Evolutionary conservation across 92 coral and sea anemone species (phyloP).

Genomic region (Paragorgia papillata): DNA sequence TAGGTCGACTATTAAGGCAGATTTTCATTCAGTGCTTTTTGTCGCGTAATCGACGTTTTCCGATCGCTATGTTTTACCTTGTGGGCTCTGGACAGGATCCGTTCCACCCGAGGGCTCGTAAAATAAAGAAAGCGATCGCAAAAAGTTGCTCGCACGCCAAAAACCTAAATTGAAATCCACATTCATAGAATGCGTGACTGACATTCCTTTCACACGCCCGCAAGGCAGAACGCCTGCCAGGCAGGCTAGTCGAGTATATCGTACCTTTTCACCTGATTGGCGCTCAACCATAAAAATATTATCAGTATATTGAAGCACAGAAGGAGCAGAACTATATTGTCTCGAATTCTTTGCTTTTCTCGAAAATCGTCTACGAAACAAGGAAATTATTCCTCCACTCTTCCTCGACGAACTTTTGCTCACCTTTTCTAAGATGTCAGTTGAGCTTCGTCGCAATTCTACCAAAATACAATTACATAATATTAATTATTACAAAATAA

Average conservation of each 20-base stretch:
- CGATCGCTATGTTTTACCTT: too few relatives aligned
- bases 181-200: too few relatives aligned
- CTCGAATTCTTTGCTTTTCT: conserved; percentile 38
- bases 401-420: conserved; percentile 25
- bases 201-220: too few relatives aligned
- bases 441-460: conserved; percentile 27
- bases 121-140: too few relatives aligned
- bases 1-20: too few relatives aligned
- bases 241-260: conserved; percentile 2
- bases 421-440: conserved; percentile 35
- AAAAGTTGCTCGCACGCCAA: too few relatives aligned
- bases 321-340: conserved; percentile 28
- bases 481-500: neutral
- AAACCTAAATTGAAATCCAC: too few relatives aligned
- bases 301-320: conserved; percentile 42
- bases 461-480: neutral
- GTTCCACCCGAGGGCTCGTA: too few relatives aligned
- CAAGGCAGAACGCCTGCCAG: too few relatives aligned
- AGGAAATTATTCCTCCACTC: conserved; percentile 19
- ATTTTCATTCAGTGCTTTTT: too few relatives aligned
- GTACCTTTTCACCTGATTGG: conserved; percentile 30
- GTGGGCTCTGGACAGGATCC: too few relatives aligned
- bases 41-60: too few relatives aligned
- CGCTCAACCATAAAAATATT: conserved; percentile 44
- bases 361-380: conserved; percentile 38